Evolutionary conservation across 2,888 invertebrate genomes (phyloP).

Genomic region (Eugnorisma glareosa): DNA sequence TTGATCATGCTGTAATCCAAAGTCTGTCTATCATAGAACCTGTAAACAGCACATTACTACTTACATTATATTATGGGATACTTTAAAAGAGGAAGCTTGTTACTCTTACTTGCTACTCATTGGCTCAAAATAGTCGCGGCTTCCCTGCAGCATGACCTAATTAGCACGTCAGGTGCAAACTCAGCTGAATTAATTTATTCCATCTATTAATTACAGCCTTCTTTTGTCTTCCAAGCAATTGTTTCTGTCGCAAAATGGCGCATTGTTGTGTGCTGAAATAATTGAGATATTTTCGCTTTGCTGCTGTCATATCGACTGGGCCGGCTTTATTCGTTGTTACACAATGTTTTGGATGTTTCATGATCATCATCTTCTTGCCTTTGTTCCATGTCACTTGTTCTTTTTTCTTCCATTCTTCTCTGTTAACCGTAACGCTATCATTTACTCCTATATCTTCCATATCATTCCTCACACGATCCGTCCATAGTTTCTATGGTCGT

Average conservation of each 20-base stretch:
- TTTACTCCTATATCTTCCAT: too few relatives aligned
- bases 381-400: too few relatives aligned
- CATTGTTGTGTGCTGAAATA: conserved; percentile 34
- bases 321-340: conserved; percentile 20
- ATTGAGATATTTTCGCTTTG: conserved; percentile 38
- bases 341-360: conserved; percentile 3
- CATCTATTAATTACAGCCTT: conserved; percentile 53
- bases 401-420: too few relatives aligned
- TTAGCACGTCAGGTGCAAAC: conserved; percentile 66
- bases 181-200: conserved; percentile 54
- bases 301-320: conserved; percentile 15
- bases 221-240: conserved; percentile 61
- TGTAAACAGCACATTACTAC: too few relatives aligned
- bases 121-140: not conserved
- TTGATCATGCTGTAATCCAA: not conserved
- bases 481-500: too few relatives aligned
- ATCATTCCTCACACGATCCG: too few relatives aligned
- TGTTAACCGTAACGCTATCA: too few relatives aligned
- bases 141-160: conserved; percentile 46
- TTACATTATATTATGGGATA: too few relatives aligned
- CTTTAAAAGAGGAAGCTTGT: not conserved
- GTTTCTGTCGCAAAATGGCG: conserved; percentile 51
- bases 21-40: not conserved
- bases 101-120: not conserved
- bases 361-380: too few relatives aligned